Evolutionary conservation across 2,113 vertebrate species (phyloP).

Genomic region (Rhagologus leucostigma): DNA sequence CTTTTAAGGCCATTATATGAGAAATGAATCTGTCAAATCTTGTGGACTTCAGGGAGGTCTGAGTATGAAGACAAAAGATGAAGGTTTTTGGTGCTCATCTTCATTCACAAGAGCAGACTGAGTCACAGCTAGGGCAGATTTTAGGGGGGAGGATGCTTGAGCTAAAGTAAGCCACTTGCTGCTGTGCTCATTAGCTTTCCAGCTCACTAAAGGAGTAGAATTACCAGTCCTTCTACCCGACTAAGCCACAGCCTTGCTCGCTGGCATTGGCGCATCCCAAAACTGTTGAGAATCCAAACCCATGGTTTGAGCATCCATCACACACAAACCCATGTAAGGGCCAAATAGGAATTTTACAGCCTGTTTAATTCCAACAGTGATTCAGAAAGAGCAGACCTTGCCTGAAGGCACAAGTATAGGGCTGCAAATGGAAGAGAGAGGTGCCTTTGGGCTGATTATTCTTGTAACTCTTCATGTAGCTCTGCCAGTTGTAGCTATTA

Average conservation of each 20-base stretch:
- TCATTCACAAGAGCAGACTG: background rate
- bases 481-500: background rate
- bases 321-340: background rate
- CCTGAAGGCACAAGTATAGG: background rate
- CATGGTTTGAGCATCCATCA: background rate
- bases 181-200: background rate
- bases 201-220: background rate
- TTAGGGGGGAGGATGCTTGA: background rate
- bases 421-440: background rate
- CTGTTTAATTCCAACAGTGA: background rate
- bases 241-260: background rate
- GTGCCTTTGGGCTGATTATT: background rate
- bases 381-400: background rate
- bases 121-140: background rate
- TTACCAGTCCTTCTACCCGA: background rate
- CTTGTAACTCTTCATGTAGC: background rate
- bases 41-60: background rate
- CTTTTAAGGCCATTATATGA: background rate
- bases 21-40: background rate
- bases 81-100: background rate
- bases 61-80: background rate
- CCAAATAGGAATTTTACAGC: background rate
- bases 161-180: background rate
- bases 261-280: background rate
- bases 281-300: background rate